Base-by-base conservation (phyloP, 2,888 invertebrate species). In the Drosophila peninsularis region DNA sequence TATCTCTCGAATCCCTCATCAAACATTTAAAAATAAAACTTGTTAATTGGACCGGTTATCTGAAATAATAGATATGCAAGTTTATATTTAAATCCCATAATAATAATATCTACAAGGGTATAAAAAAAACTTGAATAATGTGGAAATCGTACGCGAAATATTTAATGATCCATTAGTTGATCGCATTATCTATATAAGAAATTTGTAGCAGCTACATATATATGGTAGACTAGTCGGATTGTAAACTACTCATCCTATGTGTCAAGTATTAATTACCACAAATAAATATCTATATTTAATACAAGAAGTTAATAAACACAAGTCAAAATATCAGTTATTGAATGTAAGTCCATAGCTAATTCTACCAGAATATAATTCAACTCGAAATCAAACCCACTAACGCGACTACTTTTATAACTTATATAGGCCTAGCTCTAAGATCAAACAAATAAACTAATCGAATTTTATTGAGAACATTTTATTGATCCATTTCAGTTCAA, bases 331-430 rank as follows among this genome's bases (percentile, higher is more conserved):
- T 82, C 82, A 80, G 75, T 69, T 85, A 50, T 56, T 62, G 60
- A 37, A 44, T 63, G 21, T 65, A 76, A 65, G 75, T 34, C 60
- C 55, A 54, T 77, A 82, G 63, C 74, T 53, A 70, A 75, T 66
- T 70, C 54, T 65, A 68, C 42, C 24, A 57, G 76, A 83, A 80
- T 83, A 71, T 65, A 79, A 80, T 70, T 78, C 70, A 73, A 72
- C 61, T 58, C 45, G 42, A 78, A 69, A 55, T 75, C 56, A 53
- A 78, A 45, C 70, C 70, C 67, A 74, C 60, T 49, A 45, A 49
- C 32, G 34, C 37, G 64, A 49, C 10, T 44, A 57, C 53, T 82
- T 82, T 82, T 85, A 72, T 85, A 83, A 80, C 67, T 41, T 67
- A 70, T 54, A 67, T 55, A 72, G 62, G 37, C 42, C 19, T 74